phyloP scores from a whole-genome alignment of 1,140 invertebrate species.

The Bombus superbus region DNA sequence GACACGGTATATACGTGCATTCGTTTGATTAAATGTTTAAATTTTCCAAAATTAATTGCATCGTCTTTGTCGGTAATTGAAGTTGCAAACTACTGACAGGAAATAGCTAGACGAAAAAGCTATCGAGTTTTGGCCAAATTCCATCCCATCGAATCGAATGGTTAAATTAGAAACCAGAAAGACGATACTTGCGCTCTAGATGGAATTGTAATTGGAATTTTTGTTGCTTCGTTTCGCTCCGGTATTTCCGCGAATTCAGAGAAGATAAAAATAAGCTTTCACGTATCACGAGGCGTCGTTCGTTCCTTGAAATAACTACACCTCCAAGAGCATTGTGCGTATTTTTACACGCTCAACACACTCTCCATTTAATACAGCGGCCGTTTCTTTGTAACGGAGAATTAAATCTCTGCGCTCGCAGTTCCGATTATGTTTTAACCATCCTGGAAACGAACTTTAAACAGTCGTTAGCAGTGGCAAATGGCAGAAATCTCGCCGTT shows the following conservation, averaged over 20 bases:
- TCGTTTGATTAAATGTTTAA: not conserved
- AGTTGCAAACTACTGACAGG: not conserved
- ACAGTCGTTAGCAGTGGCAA: not conserved
- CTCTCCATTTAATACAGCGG: not conserved
- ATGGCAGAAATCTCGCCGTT: too few relatives aligned
- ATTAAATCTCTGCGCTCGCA: not conserved
- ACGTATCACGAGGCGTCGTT: conserved; percentile 11
- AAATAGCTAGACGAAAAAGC: not conserved
- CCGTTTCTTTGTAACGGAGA: not conserved
- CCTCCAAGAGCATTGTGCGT: conserved; percentile 17
- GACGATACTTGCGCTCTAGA: not conserved
- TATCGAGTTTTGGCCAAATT: not conserved
- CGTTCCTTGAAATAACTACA: conserved; percentile 24
- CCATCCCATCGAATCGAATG: not conserved
- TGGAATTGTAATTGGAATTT: not conserved
- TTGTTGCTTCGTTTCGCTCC: not conserved
- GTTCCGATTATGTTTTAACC: not conserved
- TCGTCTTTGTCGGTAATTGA: not conserved
- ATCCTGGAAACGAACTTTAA: not conserved
- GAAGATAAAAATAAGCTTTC: conserved; percentile 25
- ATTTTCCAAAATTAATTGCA: not conserved
- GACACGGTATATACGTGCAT: too few relatives aligned
- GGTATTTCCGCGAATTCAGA: not conserved
- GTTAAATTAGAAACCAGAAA: not conserved
- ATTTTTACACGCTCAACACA: conserved; percentile 15